Conservation (phyloP, 1,140 invertebrate genomes). For the Agrilus planipennis region DNA sequence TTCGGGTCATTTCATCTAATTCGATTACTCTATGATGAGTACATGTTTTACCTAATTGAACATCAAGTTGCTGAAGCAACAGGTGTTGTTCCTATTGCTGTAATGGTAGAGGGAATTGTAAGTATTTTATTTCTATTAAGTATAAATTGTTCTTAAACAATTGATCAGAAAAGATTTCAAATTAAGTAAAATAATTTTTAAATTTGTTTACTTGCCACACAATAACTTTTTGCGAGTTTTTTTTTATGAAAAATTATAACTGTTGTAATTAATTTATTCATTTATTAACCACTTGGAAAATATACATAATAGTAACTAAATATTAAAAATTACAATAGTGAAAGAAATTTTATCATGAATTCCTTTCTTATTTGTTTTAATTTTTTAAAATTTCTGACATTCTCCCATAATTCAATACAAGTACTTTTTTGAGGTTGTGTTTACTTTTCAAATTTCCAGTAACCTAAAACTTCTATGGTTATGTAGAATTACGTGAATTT, state of each 20-base stretch:
- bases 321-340: too few relatives aligned
- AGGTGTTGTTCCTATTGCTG: conserved; percentile 84
- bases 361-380: neutral
- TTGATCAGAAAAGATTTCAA: conserved; percentile 1
- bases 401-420: too few relatives aligned
- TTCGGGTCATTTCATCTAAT: conserved; percentile 99
- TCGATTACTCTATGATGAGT: conserved; percentile 94
- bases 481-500: too few relatives aligned
- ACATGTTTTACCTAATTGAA: conserved; percentile 98
- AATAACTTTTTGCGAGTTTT: neutral
- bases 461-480: too few relatives aligned
- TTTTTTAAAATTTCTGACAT: conserved; percentile 7
- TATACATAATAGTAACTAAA: too few relatives aligned
- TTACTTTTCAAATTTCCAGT: too few relatives aligned
- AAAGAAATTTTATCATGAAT: too few relatives aligned
- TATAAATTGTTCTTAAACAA: neutral
- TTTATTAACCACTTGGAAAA: too few relatives aligned
- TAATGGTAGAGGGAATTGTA: conserved; percentile 67
- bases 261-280: too few relatives aligned
- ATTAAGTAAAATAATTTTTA: neutral
- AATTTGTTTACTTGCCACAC: neutral
- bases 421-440: too few relatives aligned
- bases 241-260: conserved; percentile 3
- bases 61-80: conserved; percentile 88
- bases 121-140: conserved; percentile 20